phyloP scores from a whole-genome alignment of 2,888 invertebrate genomes.

The Alitta virens region DNA sequence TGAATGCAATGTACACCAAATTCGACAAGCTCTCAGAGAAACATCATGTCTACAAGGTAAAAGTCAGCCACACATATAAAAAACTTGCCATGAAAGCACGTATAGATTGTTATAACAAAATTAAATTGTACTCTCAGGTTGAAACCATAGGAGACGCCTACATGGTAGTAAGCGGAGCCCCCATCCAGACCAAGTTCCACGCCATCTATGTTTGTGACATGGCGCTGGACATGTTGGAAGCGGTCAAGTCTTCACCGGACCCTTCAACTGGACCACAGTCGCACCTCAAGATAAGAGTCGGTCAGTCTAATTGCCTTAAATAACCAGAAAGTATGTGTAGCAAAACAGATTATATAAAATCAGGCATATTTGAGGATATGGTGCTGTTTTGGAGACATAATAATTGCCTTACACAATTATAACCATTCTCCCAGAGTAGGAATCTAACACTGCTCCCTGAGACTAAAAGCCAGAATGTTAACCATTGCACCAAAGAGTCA shows the following conservation, averaged over 20 bases:
- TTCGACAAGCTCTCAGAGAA: slow-evolving; percentile 91
- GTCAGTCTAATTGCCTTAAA: slow-evolving; percentile 41
- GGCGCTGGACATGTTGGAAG: slow-evolving; percentile 94
- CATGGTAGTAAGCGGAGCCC: slow-evolving; percentile 96
- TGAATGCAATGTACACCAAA: slow-evolving; percentile 92
- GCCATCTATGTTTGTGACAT: slow-evolving; percentile 72
- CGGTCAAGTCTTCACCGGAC: slow-evolving; percentile 85
- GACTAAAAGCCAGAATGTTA: no score
- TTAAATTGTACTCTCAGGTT: slow-evolving; percentile 65
- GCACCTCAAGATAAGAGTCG: slow-evolving; percentile 55
- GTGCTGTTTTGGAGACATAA: no score
- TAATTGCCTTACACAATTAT: no score
- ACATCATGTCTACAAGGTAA: slow-evolving; percentile 93
- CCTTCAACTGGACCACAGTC: slow-evolving; percentile 75
- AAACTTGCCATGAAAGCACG: no score
- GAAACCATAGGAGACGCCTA: slow-evolving; percentile 98
- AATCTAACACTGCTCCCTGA: no score
- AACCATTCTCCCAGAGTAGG: no score
- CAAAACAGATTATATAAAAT: no score
- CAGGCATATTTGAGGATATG: no score
- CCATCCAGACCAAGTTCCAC: slow-evolving; percentile 84
- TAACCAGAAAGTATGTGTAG: neutral
- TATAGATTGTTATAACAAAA: neutral
- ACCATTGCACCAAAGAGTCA: no score
- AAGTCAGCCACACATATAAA: no score